A percentile compares a stretch with the other conserved stretches of the same genome.
phyloP scores from a whole-genome alignment of 1,140 invertebrate species.

The Drosophila equinoxialis region DNA sequence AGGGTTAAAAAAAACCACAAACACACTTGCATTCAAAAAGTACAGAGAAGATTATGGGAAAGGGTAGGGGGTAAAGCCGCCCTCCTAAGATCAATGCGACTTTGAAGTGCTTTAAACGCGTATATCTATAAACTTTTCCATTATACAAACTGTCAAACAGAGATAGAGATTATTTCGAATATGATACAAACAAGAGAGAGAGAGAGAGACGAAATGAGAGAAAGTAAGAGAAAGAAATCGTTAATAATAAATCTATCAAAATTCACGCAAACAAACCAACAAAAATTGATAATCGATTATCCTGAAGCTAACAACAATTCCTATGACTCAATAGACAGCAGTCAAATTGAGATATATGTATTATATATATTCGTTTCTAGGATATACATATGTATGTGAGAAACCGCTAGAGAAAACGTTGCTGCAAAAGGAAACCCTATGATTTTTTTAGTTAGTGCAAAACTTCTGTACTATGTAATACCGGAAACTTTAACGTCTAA shows the following conservation, averaged over 20 bases:
- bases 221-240: too few species aligned
- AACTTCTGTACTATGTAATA: neutral
- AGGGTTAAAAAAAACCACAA: neutral
- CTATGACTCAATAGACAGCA: slow-evolving; percentile 20
- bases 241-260: slow-evolving; percentile 21
- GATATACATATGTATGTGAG: neutral
- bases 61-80: neutral
- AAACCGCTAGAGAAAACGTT: neutral
- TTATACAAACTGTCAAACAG: too few species aligned
- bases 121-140: too few species aligned
- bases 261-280: slow-evolving; percentile 6
- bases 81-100: neutral
- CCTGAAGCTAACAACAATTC: neutral
- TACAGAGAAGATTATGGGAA: neutral
- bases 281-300: slow-evolving; percentile 38
- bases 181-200: too few species aligned
- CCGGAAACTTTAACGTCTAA: slow-evolving; percentile 36
- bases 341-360: slow-evolving; percentile 1
- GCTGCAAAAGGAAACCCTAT: slow-evolving; percentile 11
- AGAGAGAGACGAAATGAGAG: too few species aligned
- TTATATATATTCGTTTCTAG: too few species aligned
- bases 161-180: too few species aligned
- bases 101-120: neutral
- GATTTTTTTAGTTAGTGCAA: slow-evolving; percentile 45
- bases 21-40: neutral